Percentiles rank a stretch among this genome's conserved stretches.
Conservation (phyloP, 2,113 vertebrate species). For the Gavialis gangeticus region DNA sequence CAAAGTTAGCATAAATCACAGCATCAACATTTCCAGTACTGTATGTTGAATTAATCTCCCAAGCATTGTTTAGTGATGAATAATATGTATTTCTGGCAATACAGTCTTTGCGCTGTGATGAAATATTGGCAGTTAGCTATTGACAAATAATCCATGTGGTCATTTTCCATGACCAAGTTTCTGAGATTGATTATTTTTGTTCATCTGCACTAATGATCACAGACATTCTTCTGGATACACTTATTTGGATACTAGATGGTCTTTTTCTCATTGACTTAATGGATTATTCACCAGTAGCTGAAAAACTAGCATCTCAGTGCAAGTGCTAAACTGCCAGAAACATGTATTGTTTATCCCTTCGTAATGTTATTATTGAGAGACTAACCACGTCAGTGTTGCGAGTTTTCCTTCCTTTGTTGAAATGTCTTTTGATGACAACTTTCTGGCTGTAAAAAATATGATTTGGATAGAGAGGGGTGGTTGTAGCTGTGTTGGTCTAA, state of each 20-base stretch:
- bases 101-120: neutral
- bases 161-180: neutral
- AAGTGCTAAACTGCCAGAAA: neutral
- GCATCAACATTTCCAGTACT: neutral
- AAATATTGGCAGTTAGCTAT: neutral
- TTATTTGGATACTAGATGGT: neutral
- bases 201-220: neutral
- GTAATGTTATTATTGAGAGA: too few relatives aligned
- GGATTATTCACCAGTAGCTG: neutral
- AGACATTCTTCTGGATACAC: neutral
- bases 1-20: neutral
- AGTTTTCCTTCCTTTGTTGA: neutral
- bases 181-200: neutral
- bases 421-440: neutral
- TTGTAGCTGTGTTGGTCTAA: too few relatives aligned
- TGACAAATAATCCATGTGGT: neutral
- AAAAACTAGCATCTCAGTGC: neutral
- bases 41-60: accelerated
- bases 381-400: neutral
- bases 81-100: neutral
- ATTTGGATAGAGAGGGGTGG: neutral
- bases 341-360: too few relatives aligned
- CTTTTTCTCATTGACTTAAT: neutral
- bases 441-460: neutral
- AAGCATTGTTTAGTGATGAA: neutral